Base-by-base conservation (phyloP, 2,797 vertebrate genomes). In the Lithobates pipiens region DNA sequence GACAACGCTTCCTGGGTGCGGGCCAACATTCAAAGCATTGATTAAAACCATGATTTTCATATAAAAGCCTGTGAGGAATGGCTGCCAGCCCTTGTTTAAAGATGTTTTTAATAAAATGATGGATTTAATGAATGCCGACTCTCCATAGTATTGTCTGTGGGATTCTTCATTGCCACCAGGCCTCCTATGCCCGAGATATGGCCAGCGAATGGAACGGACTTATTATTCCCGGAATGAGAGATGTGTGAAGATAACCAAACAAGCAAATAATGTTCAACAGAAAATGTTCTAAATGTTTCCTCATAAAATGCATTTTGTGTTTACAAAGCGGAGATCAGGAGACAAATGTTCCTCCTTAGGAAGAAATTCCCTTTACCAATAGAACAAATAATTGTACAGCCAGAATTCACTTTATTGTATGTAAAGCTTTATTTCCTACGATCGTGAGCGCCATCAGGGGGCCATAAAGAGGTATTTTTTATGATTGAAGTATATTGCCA, bases 31-130 rank as follows among this genome's bases (percentile, higher is more conserved):
- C 79, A 5, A 77, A 72, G 79, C 85, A 86, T 50, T 86, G 85
- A 86, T 82, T 86, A 77, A 86, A 86, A 82, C 73, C 79, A 82
- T 86, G 25, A 78, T 73, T 84, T 72, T 21, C 73, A 77, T 36
- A 39, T 68, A 81, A 77, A 77, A 81, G 46, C 72, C 34, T 61
- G 42, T 50, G 76, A 50, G 74, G 74, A 77, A 77, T 67, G 74
- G 73, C 63, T 82, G 85, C 85, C 85, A 86, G 84, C 73, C 29
- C 70, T 27, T 29, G 71, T 39, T 80, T 54, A 77, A 36, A 82
- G 67, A 82, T 77, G 74, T 82, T 72, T 82, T 74, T 73, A 82
- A 82, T 82, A 86, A 71, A 82, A 77, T 86, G 82, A 82, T 86
- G 79, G 72, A 77, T 86, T 77, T 86, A 86, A 82, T 86, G 79